Base-by-base conservation (phyloP, 2,888 invertebrate species). In the Nemotelus nigrinus region DNA sequence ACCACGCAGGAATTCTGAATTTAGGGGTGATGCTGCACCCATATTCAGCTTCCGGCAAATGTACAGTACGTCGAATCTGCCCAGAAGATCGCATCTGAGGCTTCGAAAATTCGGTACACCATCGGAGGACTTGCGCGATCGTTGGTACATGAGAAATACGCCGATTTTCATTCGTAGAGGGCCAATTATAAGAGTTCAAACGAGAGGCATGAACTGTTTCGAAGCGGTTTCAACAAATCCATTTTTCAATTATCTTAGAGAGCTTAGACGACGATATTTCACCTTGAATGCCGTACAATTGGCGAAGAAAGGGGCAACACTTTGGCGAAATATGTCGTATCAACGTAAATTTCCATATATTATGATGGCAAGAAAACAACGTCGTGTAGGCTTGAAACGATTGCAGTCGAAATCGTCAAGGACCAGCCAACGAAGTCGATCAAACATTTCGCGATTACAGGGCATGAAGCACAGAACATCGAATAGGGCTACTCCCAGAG, bases 201-300 rank as follows among this genome's bases (percentile, higher is more conserved):
- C 65, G 10, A 5, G 7, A 6, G 55, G 64, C 5, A 43, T n/a
- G 25, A n/a, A 57, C 6, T 50, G 48, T 44, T 6, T n/a, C n/a
- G 68, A 25, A 41, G 7, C 60, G 6, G 67, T 75, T 39, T 58
- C 75, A 2, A 75, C 4, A 41, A 78, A 78, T 68, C 78, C 78
- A 43, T 78, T 78, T 53, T 68, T 78, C 57, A 78, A 78, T 60
- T 78, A 68, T 75, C 44, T 78, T 2, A 74, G 75, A 3, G 75
- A 78, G 8, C 48, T 78, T 50, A 58, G 78, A 39, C 64, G 67
- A 43, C 8, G 44, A 25, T 3, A 57, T n/a, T 2, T 5, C 8
- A 43, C 64, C 50, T n/a, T 55, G 39, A 74, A 44, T 50, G 68
- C 75, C 5, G 44, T 68, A 0, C 10, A 75, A 48, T 6, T 78